Conservation (phyloP, 2,797 vertebrate genomes). For the Phoeniculus purpureus region DNA sequence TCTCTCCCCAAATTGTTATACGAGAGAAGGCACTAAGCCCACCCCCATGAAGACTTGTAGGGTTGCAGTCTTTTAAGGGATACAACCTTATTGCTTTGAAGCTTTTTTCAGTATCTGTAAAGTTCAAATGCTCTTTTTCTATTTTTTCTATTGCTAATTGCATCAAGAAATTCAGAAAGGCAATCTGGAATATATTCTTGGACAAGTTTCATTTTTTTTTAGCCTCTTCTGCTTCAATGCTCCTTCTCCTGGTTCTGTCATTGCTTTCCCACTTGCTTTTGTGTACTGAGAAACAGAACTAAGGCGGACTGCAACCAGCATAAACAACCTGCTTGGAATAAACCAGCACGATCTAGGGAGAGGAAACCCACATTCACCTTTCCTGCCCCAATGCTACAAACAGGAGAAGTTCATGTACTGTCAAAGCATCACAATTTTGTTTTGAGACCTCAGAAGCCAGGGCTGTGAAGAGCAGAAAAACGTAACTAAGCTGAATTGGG, state of each 20-base stretch:
- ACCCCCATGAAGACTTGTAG: background rate
- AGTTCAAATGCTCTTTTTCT: background rate
- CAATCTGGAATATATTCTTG: background rate
- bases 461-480: background rate
- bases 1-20: background rate
- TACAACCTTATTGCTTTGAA: background rate
- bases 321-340: slow-evolving; percentile 40
- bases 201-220: background rate
- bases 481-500: background rate
- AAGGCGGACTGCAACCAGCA: slow-evolving; percentile 49
- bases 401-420: background rate
- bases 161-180: background rate
- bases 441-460: background rate
- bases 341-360: background rate
- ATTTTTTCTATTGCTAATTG: background rate
- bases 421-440: background rate
- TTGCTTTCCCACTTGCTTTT: background rate
- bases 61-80: background rate
- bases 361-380: background rate
- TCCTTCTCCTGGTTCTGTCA: background rate
- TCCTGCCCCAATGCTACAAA: background rate
- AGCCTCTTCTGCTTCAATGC: background rate
- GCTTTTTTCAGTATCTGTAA: background rate
- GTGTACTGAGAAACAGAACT: slow-evolving; percentile 30
- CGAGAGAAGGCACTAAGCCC: background rate